These are phyloP conservation scores for Platycercus adscitus DNA, from an alignment of 2,113 vertebrate species.

Conservation along the genomic window DNA sequence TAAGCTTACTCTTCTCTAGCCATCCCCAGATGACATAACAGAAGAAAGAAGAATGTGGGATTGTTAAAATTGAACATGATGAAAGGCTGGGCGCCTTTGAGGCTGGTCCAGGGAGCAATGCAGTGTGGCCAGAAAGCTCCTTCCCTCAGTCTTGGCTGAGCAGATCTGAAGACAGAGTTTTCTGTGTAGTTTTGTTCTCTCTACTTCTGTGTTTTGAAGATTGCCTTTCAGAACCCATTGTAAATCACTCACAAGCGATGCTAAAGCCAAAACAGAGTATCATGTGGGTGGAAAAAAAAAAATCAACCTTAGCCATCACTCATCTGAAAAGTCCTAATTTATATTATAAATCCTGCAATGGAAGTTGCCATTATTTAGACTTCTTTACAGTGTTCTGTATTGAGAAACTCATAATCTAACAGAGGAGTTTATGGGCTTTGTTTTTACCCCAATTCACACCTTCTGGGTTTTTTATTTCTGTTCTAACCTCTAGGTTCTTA, in stretches of 20 bases:
- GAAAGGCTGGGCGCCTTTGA: background rate
- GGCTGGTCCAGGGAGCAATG: background rate
- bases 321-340: background rate
- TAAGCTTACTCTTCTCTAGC: background rate
- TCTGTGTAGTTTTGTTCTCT: background rate
- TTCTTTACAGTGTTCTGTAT: background rate
- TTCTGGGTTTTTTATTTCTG: background rate
- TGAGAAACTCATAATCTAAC: background rate
- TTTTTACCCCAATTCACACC: background rate
- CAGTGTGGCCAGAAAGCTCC: background rate
- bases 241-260: constrained; percentile 19
- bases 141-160: background rate
- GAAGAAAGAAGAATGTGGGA: background rate
- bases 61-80: background rate
- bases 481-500: background rate
- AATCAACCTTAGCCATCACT: background rate
- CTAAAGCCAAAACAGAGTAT: background rate
- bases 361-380: background rate
- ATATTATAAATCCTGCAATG: background rate
- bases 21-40: background rate
- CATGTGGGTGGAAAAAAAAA: background rate
- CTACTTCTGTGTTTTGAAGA: background rate
- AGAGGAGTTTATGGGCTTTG: background rate
- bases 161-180: background rate
- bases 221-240: background rate